These are phyloP conservation scores for Nasonia giraulti DNA, from an alignment of 1,140 invertebrate genomes.

Conservation along the genomic window DNA sequence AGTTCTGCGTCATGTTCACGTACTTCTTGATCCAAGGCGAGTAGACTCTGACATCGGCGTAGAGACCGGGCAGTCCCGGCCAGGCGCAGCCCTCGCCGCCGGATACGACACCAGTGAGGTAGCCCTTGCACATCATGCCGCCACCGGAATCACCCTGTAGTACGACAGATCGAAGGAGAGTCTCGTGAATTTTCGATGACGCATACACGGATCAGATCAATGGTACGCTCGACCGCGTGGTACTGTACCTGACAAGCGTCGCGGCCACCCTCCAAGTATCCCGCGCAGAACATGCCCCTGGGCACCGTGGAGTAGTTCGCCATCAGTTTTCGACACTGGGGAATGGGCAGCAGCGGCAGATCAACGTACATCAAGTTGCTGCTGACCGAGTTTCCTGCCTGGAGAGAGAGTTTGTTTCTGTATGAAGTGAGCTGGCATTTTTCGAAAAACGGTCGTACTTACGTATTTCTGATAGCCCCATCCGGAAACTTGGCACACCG, in stretches of 20 bases:
- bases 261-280: slow-evolving; percentile 44
- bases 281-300: slow-evolving; percentile 43
- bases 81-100: slow-evolving; percentile 74
- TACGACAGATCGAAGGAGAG: neutral
- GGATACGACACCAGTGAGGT: slow-evolving; percentile 69
- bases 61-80: slow-evolving; percentile 73
- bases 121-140: slow-evolving; percentile 45
- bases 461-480: slow-evolving; percentile 47
- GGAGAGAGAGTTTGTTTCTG: neutral
- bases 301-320: neutral
- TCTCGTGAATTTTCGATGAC: neutral
- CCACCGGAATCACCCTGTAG: slow-evolving; percentile 53
- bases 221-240: too few relatives aligned
- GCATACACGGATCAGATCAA: too few relatives aligned
- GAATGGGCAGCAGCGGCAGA: neutral
- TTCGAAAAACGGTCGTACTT: neutral
- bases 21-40: slow-evolving; percentile 36
- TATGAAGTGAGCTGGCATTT: too few relatives aligned
- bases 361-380: slow-evolving; percentile 29
- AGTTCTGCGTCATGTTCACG: neutral
- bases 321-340: slow-evolving; percentile 12
- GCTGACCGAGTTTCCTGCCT: slow-evolving; percentile 3
- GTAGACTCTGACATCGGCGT: slow-evolving; percentile 68
- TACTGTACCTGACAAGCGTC: slow-evolving; percentile 47
- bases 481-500: slow-evolving; percentile 47